These are phyloP conservation scores for Fabriciana adippe DNA, from an alignment of 2,888 invertebrate genomes.

Conservation along the genomic window DNA sequence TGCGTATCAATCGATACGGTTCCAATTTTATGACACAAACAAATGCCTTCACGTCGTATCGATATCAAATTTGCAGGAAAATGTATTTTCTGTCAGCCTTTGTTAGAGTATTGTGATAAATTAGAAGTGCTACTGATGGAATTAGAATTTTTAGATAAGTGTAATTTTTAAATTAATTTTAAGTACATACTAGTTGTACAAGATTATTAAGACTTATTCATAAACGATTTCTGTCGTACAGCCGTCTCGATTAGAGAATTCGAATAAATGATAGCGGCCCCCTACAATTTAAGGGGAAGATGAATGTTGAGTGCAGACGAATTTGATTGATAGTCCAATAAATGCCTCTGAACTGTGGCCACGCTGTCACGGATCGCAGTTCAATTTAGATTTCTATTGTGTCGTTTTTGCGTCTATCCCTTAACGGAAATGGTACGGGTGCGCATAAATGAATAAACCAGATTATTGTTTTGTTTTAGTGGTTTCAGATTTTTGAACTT, in stretches of 20 bases:
- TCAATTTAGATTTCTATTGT: conserved; percentile 69
- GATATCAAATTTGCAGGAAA: conserved; percentile 38
- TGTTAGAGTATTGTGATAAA: conserved; percentile 15
- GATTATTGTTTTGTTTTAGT: conserved; percentile 65
- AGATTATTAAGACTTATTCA: conserved; percentile 8
- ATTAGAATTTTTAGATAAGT: background rate
- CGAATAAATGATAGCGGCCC: conserved; percentile 36
- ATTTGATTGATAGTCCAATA: conserved; percentile 69
- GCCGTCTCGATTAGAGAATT: conserved; percentile 38
- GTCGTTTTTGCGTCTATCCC: conserved; percentile 68
- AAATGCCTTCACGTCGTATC: conserved; percentile 37
- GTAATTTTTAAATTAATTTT: no score
- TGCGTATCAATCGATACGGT: conserved; percentile 40
- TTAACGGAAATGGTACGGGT: conserved; percentile 58
- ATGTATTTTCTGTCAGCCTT: conserved; percentile 26
- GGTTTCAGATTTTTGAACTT: conserved; percentile 49
- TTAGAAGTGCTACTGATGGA: background rate
- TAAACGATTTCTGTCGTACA: conserved; percentile 36
- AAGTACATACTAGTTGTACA: no score
- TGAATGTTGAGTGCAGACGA: conserved; percentile 49
- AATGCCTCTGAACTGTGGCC: conserved; percentile 56
- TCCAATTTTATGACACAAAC: conserved; percentile 41
- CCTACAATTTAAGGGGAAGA: conserved; percentile 49
- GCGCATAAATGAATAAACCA: conserved; percentile 70
- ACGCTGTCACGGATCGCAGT: conserved; percentile 65